Evolutionary conservation across 2,888 invertebrate genomes (phyloP).

Genomic region (Lithophane ornitopus): DNA sequence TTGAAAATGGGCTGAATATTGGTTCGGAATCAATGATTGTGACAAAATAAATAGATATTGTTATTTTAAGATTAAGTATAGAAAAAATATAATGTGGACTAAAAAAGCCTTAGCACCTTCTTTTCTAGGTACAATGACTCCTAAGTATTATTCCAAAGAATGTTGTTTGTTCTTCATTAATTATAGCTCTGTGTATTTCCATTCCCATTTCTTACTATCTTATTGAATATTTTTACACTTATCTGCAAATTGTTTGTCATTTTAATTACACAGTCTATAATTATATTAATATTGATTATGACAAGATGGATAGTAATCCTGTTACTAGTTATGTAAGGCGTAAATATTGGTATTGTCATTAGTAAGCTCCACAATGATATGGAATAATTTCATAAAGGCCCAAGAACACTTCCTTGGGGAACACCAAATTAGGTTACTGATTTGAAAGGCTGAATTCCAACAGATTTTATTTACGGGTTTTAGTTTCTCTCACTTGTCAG

Average conservation of each 20-base stretch:
- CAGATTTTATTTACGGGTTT: background rate
- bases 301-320: constrained; percentile 1
- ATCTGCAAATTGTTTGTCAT: constrained; percentile 7
- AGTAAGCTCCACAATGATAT: background rate
- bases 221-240: constrained; percentile 29
- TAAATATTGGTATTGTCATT: constrained; percentile 1
- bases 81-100: background rate
- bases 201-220: constrained; percentile 9
- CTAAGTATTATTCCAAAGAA: background rate
- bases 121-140: constrained; percentile 4
- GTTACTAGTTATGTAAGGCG: background rate
- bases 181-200: constrained; percentile 23
- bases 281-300: constrained; percentile 14
- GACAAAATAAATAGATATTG: background rate
- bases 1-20: background rate
- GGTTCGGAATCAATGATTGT: background rate
- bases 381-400: background rate
- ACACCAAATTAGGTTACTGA: background rate
- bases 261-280: constrained; percentile 1
- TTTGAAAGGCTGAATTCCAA: background rate
- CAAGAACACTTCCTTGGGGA: constrained; percentile 4
- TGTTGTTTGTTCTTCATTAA: constrained; percentile 23
- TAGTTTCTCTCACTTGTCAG: background rate
- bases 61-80: background rate
- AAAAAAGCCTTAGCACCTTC: background rate